Evolutionary conservation across 2,888 invertebrate species (phyloP).

Genomic region (Tineola bisselliella): DNA sequence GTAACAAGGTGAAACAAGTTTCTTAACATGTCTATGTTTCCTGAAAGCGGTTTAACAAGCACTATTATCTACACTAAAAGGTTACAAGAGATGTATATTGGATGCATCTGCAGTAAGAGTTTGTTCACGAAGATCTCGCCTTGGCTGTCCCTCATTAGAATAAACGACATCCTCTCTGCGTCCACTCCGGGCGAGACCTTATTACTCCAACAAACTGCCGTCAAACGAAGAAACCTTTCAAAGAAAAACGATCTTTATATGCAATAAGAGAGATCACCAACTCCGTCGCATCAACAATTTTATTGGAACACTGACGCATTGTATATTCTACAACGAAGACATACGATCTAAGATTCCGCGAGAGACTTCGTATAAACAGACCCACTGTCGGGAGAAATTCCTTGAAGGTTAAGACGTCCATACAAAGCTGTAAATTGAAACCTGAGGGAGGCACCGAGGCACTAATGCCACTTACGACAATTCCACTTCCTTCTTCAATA

Average conservation of each 20-base stretch:
- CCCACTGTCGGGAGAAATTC: slow-evolving; percentile 41
- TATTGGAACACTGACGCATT: not conserved
- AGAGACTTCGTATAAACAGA: slow-evolving; percentile 25
- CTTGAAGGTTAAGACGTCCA: slow-evolving; percentile 51
- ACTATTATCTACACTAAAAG: not conserved
- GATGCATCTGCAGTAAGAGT: slow-evolving; percentile 15
- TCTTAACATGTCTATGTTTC: not conserved
- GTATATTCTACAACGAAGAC: slow-evolving; percentile 6
- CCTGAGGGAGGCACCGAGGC: slow-evolving; percentile 41
- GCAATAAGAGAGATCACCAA: slow-evolving; percentile 1
- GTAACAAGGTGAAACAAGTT: not conserved
- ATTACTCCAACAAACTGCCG: slow-evolving; percentile 65
- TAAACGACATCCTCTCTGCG: slow-evolving; percentile 67
- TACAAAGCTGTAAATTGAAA: slow-evolving; percentile 58
- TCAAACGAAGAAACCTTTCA: slow-evolving; percentile 46
- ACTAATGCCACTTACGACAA: slow-evolving; percentile 34
- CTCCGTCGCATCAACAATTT: not conserved
- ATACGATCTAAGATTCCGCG: not conserved
- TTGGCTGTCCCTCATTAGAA: slow-evolving; percentile 61
- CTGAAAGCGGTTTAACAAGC: not conserved
- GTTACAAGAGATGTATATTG: not conserved
- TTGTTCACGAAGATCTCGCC: slow-evolving; percentile 25
- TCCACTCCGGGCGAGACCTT: slow-evolving; percentile 63
- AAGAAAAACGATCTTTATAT: slow-evolving; percentile 9
- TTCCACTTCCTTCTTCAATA: slow-evolving; percentile 7